Conservation (phyloP, 2,797 vertebrate genomes). For the Chelonia mydas region DNA sequence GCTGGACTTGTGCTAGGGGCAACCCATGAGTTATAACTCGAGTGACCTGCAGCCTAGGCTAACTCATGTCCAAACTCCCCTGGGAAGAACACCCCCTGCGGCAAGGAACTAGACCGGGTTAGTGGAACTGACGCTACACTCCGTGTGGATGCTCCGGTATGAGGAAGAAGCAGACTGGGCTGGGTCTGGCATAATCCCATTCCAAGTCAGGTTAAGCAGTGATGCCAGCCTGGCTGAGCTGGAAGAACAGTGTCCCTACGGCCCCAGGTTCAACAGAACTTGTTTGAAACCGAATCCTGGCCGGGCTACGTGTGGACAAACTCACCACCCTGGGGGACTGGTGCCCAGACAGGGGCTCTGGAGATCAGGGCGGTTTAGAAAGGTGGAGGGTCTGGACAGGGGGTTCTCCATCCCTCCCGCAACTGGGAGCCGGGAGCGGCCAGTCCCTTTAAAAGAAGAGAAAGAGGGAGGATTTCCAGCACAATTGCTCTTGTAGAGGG, state of each 20-base stretch:
- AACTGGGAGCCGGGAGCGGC: neutral
- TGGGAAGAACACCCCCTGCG: neutral
- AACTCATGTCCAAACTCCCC: neutral
- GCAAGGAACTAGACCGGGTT: neutral
- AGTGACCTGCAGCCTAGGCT: neutral
- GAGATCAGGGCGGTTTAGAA: neutral
- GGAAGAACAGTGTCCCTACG: neutral
- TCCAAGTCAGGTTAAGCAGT: neutral
- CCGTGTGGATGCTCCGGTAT: neutral
- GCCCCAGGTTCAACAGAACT: neutral
- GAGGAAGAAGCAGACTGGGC: neutral
- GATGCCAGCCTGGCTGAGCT: neutral
- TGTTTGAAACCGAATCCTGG: neutral
- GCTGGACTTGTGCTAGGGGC: neutral
- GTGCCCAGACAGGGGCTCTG: neutral
- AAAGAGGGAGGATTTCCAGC: neutral
- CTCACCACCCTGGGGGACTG: neutral
- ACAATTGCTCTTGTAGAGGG: neutral
- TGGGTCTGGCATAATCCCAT: neutral
- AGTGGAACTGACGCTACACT: neutral
- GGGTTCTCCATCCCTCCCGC: too few species aligned
- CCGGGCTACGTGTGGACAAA: neutral
- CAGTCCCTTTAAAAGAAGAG: neutral
- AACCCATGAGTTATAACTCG: too few species aligned
- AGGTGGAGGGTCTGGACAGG: neutral